Evolutionary conservation across 2,113 vertebrate genomes (phyloP).

Genomic region (Corythornis vintsioides): DNA sequence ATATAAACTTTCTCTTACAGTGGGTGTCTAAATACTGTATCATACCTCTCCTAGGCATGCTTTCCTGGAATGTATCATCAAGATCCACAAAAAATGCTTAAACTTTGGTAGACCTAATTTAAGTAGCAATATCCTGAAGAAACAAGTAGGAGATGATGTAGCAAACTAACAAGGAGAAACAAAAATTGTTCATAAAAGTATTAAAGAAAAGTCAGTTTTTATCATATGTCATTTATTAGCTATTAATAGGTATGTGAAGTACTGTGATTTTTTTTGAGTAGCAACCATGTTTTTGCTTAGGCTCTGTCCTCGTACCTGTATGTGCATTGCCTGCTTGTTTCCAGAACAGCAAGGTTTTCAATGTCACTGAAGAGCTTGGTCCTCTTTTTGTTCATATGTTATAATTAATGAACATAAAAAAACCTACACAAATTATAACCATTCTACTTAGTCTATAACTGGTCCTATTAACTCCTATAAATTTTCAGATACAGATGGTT

Average conservation of each 20-base stretch:
- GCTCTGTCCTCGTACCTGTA: neutral
- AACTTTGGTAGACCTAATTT: neutral
- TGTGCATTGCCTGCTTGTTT: neutral
- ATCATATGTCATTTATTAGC: neutral
- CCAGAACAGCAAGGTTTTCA: neutral
- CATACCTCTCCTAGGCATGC: neutral
- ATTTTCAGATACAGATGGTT: neutral
- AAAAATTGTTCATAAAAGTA: neutral
- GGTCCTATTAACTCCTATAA: neutral
- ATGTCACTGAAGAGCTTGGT: neutral
- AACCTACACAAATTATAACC: rapidly evolving
- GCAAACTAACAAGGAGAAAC: neutral
- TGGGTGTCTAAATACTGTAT: neutral
- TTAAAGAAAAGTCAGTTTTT: neutral
- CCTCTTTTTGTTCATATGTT: neutral
- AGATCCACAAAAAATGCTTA: neutral
- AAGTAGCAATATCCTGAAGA: neutral
- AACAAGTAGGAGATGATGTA: neutral
- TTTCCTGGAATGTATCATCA: neutral
- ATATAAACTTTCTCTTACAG: neutral
- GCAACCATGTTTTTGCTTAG: neutral
- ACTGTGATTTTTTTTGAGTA: neutral
- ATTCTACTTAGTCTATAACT: neutral
- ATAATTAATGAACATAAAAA: neutral
- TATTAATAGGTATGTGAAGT: neutral